Evolutionary conservation across 2,113 vertebrate species (phyloP), one percentile per base, ranked within the genome.

Genomic region (Datnioides undecimradiatus): DNA sequence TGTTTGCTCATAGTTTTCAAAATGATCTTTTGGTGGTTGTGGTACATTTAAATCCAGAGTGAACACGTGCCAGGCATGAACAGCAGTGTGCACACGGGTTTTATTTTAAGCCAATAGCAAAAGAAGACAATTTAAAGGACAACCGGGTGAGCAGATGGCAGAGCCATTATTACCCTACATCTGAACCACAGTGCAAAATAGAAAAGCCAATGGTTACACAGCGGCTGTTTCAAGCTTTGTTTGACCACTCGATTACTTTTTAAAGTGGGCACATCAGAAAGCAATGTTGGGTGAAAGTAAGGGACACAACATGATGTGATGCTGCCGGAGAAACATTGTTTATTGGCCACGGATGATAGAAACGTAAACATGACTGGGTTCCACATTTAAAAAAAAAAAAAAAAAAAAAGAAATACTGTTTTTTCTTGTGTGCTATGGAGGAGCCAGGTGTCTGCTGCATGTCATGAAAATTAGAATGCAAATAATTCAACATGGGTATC

Each of bases 191-290:
- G 86, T 23, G 57, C 71, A 71, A 75, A 90, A 90, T 49, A 52
- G 77, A 83, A 90, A 86, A 90, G 72, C 77, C 75, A 73, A 57
- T n/a, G 34, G 79, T 83, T 80, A 76, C 57, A 43, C 77, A 25
- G 62, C 5, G 48, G 40, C 67, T 29, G 73, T 77, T 84, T 74
- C 74, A 63, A 85, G 86, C 86, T 87, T 85, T 90, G 83, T 92
- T 85, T 90, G 80, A 85, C 88, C 89, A 85, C 87, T 88, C 70
- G 17, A 93, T 92, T 91, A 85, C 84, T 70, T 91, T 91, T 83
- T 82, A 87, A 93, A 91, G 90, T 87, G 89, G 70, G 43, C 79
- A 76, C 86, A 89, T 86, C 88, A 86, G 87, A 85, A 87, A 60
- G 73, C 79, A 76, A 87, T 80, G 81, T 79, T 54, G 82, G 85